Conservation (phyloP, 2,797 vertebrate species). For the Tamandua tetradactyla region DNA sequence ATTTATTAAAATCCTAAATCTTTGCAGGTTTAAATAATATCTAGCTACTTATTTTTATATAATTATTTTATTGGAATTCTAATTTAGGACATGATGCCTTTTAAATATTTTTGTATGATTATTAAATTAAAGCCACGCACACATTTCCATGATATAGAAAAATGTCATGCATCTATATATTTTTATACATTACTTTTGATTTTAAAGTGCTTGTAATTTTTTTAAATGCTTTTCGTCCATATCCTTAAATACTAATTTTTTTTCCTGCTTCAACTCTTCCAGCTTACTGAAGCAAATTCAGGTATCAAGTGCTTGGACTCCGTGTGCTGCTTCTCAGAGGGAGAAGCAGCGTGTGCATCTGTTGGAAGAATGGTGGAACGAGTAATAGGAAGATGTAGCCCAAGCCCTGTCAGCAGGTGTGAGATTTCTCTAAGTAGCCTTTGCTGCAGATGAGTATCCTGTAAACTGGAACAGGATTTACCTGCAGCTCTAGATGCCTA, state of each 20-base stretch:
- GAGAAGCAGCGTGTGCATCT: slow-evolving; percentile 92
- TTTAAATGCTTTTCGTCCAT: not conserved
- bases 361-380: slow-evolving; percentile 94
- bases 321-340: slow-evolving; percentile 96
- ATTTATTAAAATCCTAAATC: slow-evolving; percentile 34
- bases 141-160: slow-evolving; percentile 39
- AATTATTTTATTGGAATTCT: slow-evolving; percentile 37
- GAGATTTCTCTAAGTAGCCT: slow-evolving; percentile 87
- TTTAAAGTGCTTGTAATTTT: slow-evolving; percentile 26
- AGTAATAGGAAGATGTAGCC: slow-evolving; percentile 91
- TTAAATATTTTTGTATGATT: slow-evolving; percentile 51
- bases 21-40: slow-evolving; percentile 36
- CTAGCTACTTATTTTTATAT: slow-evolving; percentile 44
- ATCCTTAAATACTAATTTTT: slow-evolving; percentile 56
- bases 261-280: slow-evolving; percentile 45
- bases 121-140: slow-evolving; percentile 16
- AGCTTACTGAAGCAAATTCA: slow-evolving; percentile 93
- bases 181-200: slow-evolving; percentile 44
- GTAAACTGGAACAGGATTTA: slow-evolving; percentile 86
- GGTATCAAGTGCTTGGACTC: slow-evolving; percentile 98
- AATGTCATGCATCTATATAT: not conserved
- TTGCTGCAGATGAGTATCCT: slow-evolving; percentile 88
- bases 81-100: slow-evolving; percentile 25
- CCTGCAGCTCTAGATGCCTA: slow-evolving; percentile 82
- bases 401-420: slow-evolving; percentile 90